phyloP scores from a whole-genome alignment of 1,140 invertebrate species.

The Hesperophylax magnus region DNA sequence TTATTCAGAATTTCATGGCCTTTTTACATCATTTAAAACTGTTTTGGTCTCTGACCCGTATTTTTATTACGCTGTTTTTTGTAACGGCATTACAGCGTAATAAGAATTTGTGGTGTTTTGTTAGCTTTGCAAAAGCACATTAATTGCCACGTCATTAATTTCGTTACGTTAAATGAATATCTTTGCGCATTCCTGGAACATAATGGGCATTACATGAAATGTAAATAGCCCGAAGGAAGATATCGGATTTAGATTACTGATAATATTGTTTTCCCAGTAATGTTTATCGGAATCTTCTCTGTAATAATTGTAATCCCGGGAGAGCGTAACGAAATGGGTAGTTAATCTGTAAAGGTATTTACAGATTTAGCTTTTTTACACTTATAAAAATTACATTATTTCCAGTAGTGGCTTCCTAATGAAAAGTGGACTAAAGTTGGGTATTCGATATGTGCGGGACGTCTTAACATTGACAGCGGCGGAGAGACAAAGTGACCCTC shows the following conservation, averaged over 20 bases:
- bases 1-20: constrained; percentile 11
- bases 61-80: neutral
- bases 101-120: no score
- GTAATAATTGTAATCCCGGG: no score
- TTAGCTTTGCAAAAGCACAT: no score
- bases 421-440: constrained; percentile 14
- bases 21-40: constrained; percentile 3
- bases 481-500: constrained; percentile 22
- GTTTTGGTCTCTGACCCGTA: constrained; percentile 4
- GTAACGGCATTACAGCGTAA: neutral
- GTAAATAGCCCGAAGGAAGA: neutral
- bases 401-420: neutral
- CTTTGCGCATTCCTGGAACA: no score
- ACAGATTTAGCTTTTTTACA: neutral
- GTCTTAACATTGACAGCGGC: constrained; percentile 23
- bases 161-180: no score
- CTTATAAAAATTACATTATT: neutral
- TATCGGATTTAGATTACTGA: no score
- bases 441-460: constrained; percentile 12
- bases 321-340: no score
- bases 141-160: no score
- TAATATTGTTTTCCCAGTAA: no score
- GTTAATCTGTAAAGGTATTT: no score
- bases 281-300: no score
- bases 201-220: neutral